Percentiles rank a stretch among this genome's conserved stretches.
phyloP scores from a whole-genome alignment of 2,888 invertebrate species.

The Tortricodes alternella region DNA sequence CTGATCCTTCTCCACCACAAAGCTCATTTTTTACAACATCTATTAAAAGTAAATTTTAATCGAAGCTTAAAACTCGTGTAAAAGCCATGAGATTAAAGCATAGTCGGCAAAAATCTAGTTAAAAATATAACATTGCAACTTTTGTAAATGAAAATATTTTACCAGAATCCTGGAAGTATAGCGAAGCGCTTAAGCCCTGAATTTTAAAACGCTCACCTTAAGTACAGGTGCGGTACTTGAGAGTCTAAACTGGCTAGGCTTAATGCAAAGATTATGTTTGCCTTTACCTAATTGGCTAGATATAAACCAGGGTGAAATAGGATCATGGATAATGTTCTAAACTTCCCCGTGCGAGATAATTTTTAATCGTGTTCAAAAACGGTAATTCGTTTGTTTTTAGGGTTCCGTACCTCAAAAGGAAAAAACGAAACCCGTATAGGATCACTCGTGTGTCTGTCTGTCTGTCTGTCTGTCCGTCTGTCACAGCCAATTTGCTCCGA shows the following conservation, averaged over 20 bases:
- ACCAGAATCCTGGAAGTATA: background rate
- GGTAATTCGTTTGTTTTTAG: slow-evolving; percentile 1
- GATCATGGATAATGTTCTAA: slow-evolving; percentile 21
- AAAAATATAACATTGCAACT: too few species aligned
- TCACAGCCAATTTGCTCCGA: too few species aligned
- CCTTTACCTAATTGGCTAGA: slow-evolving; percentile 30
- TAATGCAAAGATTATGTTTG: slow-evolving; percentile 35
- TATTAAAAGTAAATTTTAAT: too few species aligned
- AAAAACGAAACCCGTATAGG: too few species aligned
- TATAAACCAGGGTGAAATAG: background rate
- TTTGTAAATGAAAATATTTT: background rate
- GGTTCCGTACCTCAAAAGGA: too few species aligned
- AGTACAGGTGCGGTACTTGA: slow-evolving; percentile 6
- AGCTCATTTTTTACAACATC: too few species aligned
- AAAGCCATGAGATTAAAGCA: too few species aligned
- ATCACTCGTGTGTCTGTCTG: too few species aligned
- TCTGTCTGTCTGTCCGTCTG: too few species aligned
- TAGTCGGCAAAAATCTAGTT: too few species aligned
- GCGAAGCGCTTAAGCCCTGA: background rate
- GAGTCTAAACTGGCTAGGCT: slow-evolving; percentile 16
- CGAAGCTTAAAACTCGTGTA: too few species aligned
- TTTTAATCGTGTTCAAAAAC: slow-evolving; percentile 1
- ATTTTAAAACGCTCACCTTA: background rate
- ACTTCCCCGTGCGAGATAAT: slow-evolving; percentile 1
- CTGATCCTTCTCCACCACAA: too few species aligned